Base-by-base conservation (phyloP, 2,888 invertebrate genomes). In the Stenodema calcarata region DNA sequence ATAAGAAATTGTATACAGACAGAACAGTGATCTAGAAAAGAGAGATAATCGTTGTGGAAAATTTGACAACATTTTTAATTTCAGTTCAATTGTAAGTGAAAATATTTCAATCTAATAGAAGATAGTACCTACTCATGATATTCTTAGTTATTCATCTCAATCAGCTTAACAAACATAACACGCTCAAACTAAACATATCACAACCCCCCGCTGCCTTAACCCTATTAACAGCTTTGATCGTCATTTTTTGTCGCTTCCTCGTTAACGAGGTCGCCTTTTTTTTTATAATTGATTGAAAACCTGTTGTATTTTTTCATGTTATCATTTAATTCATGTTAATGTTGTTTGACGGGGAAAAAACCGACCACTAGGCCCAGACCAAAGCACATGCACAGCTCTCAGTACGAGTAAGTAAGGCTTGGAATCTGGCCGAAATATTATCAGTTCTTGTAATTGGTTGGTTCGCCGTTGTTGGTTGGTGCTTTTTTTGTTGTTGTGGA, bases 341-440 rank as follows among this genome's bases (percentile, higher is more conserved):
- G 84, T 84, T 84, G 84, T 75, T 84, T 84, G 73, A 54, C 84
- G 23, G 84, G 84, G 73, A 18, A 27, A 84, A 86, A 86, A 62
- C 35, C 35, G 86, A 86, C 86, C 70, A 88, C 88, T 89, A 93
- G 93, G 93, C 93, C 93, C 93, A 89, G 93, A 93, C 91, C 91
- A 92, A 91, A 92, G 92, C 91, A 92, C 92, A 90, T 93, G 93
- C 91, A 91, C 92, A 90, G 92, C 92, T 90, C 91, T 91, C 89
- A 92, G 92, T 91, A 92, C 92, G 91, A 93, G 93, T 93, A 93
- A 93, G 93, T 93, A 93, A 88, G 50, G 54, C 54, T 80, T 62
- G 62, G 41, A 78, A 23, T 44, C 41, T 78, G 27, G 44, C 44
- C 47, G 35, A 35, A 81, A 82, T 82, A 73, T 82, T 82, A 30